These are phyloP conservation scores for Metopia argyrocephala DNA, from an alignment of 2,888 invertebrate species.

Conservation along the genomic window DNA sequence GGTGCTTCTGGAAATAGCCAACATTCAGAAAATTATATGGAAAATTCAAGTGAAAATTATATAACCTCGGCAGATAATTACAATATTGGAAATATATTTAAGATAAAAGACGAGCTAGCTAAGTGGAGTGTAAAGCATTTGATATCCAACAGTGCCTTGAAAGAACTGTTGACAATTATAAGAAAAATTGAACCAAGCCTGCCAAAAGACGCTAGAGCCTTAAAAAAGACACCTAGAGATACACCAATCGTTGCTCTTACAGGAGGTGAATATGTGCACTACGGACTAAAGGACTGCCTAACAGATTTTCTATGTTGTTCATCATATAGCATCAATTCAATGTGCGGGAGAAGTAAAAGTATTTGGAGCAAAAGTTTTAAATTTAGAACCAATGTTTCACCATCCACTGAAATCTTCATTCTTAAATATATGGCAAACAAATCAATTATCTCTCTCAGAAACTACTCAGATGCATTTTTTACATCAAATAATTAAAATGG, in stretches of 20 bases:
- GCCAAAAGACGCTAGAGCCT: conserved; percentile 44
- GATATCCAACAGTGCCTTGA: conserved; percentile 34
- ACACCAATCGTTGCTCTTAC: conserved; percentile 27
- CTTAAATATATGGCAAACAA: conserved; percentile 29
- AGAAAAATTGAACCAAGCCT: conserved; percentile 43
- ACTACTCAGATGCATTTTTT: conserved; percentile 23
- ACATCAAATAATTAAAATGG: conserved; percentile 33
- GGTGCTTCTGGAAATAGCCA: too few relatives aligned
- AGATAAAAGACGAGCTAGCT: conserved; percentile 32
- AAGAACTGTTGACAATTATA: conserved; percentile 43
- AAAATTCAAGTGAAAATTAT: too few relatives aligned
- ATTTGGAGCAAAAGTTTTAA: conserved; percentile 28
- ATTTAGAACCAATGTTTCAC: conserved; percentile 42
- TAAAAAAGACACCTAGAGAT: conserved; percentile 43
- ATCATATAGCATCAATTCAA: conserved; percentile 25
- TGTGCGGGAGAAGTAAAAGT: conserved; percentile 2
- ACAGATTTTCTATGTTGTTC: conserved; percentile 40
- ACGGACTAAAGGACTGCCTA: conserved; percentile 37
- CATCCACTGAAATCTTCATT: conserved; percentile 41
- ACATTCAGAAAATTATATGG: too few relatives aligned
- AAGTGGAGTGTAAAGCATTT: conserved; percentile 36
- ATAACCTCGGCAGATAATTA: too few relatives aligned
- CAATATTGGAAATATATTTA: too few relatives aligned
- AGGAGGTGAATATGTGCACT: conserved; percentile 38
- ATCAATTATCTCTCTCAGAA: too few relatives aligned